Evolutionary conservation across 1,140 invertebrate genomes (phyloP).

Genomic region (Drosophila elegans): DNA sequence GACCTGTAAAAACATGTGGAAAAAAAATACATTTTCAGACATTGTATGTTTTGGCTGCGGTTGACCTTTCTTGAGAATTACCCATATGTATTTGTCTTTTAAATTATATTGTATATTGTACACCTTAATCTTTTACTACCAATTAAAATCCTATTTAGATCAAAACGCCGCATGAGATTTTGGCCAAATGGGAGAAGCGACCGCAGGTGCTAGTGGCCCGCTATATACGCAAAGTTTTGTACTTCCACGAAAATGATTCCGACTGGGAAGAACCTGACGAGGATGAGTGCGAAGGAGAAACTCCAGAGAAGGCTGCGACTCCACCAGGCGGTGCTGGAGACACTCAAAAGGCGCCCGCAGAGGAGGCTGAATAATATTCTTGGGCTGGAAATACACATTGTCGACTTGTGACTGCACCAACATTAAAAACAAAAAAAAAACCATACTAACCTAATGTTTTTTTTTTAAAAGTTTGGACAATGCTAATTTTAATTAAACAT

Average conservation of each 20-base stretch:
- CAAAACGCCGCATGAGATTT: not conserved
- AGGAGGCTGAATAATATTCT: not conserved
- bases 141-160: constrained; percentile 20
- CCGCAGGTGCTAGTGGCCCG: constrained; percentile 36
- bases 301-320: not conserved
- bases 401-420: too few species aligned
- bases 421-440: too few species aligned
- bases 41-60: too few species aligned
- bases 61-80: too few species aligned
- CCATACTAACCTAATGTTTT: too few species aligned
- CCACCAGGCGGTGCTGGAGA: constrained; percentile 7
- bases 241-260: not conserved
- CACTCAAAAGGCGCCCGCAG: constrained; percentile 3
- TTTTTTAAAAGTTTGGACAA: too few species aligned
- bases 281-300: not conserved
- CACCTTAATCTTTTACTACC: too few species aligned
- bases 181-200: constrained; percentile 38
- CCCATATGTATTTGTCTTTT: too few species aligned
- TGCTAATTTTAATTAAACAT: too few species aligned
- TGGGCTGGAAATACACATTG: not conserved
- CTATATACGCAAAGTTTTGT: constrained; percentile 51
- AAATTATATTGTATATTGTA: too few species aligned
- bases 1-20: too few species aligned
- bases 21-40: too few species aligned
- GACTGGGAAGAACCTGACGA: constrained; percentile 9